A percentile compares a stretch with the other conserved stretches of the same genome.
phyloP scores from a whole-genome alignment of 2,797 vertebrate genomes.

The Poeciliopsis gracilis region DNA sequence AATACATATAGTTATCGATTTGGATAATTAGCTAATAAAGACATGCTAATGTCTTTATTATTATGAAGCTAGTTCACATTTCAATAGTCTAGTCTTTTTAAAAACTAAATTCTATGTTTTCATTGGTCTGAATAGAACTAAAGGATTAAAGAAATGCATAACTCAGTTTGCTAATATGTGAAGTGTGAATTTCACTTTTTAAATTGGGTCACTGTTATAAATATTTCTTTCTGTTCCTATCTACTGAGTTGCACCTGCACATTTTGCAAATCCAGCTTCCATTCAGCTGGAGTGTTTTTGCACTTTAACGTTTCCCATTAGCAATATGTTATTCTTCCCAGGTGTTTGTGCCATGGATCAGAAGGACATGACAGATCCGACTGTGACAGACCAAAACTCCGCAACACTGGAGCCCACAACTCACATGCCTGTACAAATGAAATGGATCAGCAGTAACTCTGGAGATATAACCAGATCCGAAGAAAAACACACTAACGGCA shows the following conservation, averaged over 20 bases:
- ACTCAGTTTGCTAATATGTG: background rate
- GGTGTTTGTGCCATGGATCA: constrained; percentile 55
- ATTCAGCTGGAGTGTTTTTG: constrained; percentile 3
- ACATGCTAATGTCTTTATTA: background rate
- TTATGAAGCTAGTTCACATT: background rate
- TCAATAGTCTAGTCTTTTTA: background rate
- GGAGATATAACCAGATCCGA: constrained; percentile 41
- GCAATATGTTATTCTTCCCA: constrained; percentile 47
- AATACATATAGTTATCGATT: background rate
- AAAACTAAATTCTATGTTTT: background rate
- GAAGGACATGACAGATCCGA: constrained; percentile 44
- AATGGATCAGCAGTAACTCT: constrained; percentile 42
- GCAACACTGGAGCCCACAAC: constrained; percentile 22
- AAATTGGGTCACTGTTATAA: background rate
- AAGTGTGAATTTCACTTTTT: background rate
- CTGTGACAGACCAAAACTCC: constrained; percentile 34
- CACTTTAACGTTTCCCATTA: constrained; percentile 42
- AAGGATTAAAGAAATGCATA: background rate
- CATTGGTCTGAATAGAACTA: background rate
- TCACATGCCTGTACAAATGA: constrained; percentile 53
- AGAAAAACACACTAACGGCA: constrained; percentile 64
- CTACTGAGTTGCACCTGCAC: background rate
- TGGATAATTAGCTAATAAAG: background rate
- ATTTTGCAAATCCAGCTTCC: constrained; percentile 8
- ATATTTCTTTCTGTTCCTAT: background rate